Percentiles rank a stretch among this genome's conserved stretches.
These are phyloP conservation scores for Caenorhabditis sp. DNA, from an alignment of 2,888 invertebrate species.

Conservation along the genomic window DNA sequence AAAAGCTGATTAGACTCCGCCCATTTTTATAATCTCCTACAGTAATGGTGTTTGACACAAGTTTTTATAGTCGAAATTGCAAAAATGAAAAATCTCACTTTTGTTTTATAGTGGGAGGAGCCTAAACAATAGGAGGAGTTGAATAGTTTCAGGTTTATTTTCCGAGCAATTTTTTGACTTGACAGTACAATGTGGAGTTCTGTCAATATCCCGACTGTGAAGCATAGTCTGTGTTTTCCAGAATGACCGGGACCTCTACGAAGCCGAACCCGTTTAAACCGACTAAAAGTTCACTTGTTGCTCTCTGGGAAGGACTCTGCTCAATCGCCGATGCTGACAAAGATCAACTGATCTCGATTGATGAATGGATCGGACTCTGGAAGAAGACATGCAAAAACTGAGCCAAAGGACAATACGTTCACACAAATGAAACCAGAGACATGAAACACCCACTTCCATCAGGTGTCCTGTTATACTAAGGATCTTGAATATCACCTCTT, in stretches of 20 bases:
- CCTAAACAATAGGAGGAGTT: too few relatives aligned
- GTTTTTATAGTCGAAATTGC: too few relatives aligned
- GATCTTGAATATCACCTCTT: constrained; percentile 79
- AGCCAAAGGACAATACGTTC: constrained; percentile 75
- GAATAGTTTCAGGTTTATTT: too few relatives aligned
- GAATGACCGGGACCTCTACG: constrained; percentile 83
- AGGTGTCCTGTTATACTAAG: constrained; percentile 80
- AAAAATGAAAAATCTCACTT: too few relatives aligned
- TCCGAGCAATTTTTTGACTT: too few relatives aligned
- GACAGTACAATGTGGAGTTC: too few relatives aligned
- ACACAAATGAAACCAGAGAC: constrained; percentile 74
- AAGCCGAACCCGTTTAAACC: constrained; percentile 81
- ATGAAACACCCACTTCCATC: constrained; percentile 78
- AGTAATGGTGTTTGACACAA: too few relatives aligned
- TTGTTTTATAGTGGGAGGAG: too few relatives aligned
- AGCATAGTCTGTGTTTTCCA: constrained; percentile 48
- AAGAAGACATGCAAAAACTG: constrained; percentile 74
- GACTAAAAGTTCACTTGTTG: constrained; percentile 77
- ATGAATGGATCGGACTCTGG: constrained; percentile 79
- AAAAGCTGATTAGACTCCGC: too few relatives aligned
- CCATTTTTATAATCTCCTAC: too few relatives aligned
- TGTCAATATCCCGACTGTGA: too few relatives aligned
- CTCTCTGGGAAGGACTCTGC: constrained; percentile 82
- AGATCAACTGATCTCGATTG: constrained; percentile 79
- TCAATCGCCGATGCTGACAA: constrained; percentile 77